A percentile compares a stretch with the other conserved stretches of the same genome.
Conservation (phyloP, 2,888 invertebrate species). For the Callinectes sapidus region DNA sequence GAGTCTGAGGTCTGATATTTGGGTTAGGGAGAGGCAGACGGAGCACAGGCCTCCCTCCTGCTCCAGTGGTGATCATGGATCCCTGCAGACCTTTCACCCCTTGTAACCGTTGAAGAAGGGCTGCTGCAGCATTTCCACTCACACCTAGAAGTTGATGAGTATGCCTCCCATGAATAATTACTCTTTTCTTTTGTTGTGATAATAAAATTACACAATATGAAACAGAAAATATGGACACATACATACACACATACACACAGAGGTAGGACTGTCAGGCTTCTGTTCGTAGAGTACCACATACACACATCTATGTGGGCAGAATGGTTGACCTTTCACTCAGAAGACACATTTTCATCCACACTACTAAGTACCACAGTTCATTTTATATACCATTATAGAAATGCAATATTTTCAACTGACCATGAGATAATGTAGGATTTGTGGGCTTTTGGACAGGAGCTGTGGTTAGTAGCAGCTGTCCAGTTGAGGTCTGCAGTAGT, state of each 20-base stretch:
- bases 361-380: neutral
- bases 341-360: neutral
- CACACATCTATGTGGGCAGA: too few relatives aligned
- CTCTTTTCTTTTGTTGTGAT: neutral
- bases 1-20: constrained; percentile 60
- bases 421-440: constrained; percentile 59
- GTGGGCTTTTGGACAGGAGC: constrained; percentile 73
- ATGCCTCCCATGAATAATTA: neutral
- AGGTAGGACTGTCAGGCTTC: too few relatives aligned
- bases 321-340: too few relatives aligned
- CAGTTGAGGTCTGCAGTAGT: constrained; percentile 83
- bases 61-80: constrained; percentile 70
- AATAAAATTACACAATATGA: neutral
- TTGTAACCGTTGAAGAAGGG: constrained; percentile 68
- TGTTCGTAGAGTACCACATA: too few relatives aligned
- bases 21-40: constrained; percentile 65
- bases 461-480: constrained; percentile 82
- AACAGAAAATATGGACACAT: too few relatives aligned
- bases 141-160: constrained; percentile 50
- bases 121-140: constrained; percentile 67
- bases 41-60: constrained; percentile 71
- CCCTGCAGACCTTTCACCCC: constrained; percentile 70
- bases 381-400: neutral
- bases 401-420: constrained; percentile 38
- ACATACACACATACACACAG: too few relatives aligned